Evolutionary conservation across 1,140 invertebrate species (phyloP).

Genomic region (Lepidostoma basale): DNA sequence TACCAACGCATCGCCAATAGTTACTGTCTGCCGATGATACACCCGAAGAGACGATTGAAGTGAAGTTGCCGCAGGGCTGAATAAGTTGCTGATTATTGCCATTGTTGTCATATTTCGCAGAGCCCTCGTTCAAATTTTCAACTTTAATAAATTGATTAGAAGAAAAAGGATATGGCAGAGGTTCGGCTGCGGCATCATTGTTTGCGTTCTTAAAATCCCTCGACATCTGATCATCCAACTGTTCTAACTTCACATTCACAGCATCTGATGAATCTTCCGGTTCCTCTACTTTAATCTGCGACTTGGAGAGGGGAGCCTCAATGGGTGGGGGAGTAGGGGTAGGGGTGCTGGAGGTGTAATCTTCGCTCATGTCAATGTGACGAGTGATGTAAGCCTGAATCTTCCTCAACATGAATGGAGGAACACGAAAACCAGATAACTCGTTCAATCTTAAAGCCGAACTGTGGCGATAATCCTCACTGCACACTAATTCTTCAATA

Average conservation of each 20-base stretch:
- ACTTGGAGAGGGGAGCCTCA: constrained; percentile 15
- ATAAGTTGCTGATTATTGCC: constrained; percentile 17
- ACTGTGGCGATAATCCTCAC: constrained; percentile 75
- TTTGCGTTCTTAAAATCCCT: constrained; percentile 37
- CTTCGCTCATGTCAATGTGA: constrained; percentile 40
- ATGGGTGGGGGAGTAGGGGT: constrained; percentile 41
- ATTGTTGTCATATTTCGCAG: constrained; percentile 22
- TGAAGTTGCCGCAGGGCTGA: constrained; percentile 31
- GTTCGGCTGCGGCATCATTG: constrained; percentile 25
- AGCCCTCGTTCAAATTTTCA: neutral
- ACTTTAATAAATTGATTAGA: constrained; percentile 19
- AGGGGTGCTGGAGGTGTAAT: constrained; percentile 38
- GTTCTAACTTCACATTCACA: constrained; percentile 30
- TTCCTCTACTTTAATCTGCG: constrained; percentile 35
- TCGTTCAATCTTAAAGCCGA: constrained; percentile 69
- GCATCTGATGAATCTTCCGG: constrained; percentile 35
- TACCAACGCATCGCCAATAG: constrained; percentile 37
- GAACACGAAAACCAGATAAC: constrained; percentile 74
- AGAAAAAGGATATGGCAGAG: constrained; percentile 4
- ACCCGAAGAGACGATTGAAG: constrained; percentile 40
- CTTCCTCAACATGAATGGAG: constrained; percentile 74
- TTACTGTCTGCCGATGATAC: constrained; percentile 35
- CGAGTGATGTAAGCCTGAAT: constrained; percentile 65
- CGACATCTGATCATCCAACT: constrained; percentile 22
- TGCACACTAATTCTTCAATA: constrained; percentile 73